Conservation (phyloP, 2,888 invertebrate genomes). For the Phlogophora meticulosa region DNA sequence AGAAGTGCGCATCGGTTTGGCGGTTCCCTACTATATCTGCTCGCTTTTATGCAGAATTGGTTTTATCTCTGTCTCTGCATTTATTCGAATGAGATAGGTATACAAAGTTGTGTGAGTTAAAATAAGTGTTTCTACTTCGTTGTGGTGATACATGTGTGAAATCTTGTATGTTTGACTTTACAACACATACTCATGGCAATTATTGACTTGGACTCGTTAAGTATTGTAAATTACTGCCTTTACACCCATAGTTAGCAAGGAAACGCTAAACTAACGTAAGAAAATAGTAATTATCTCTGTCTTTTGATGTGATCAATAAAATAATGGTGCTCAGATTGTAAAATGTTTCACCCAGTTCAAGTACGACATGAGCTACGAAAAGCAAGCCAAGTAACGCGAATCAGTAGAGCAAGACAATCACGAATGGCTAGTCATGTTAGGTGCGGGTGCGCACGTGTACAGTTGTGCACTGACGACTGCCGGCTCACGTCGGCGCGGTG, state of each 20-base stretch:
- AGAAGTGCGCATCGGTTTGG: constrained; percentile 54
- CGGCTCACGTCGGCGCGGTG: constrained; percentile 48
- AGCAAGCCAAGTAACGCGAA: constrained; percentile 64
- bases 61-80: constrained; percentile 86
- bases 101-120: constrained; percentile 76
- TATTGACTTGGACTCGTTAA: constrained; percentile 63
- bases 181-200: constrained; percentile 73
- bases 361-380: constrained; percentile 56
- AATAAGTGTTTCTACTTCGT: constrained; percentile 68
- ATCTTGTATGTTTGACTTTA: constrained; percentile 68
- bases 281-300: constrained; percentile 36
- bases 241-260: constrained; percentile 39
- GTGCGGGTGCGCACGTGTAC: constrained; percentile 25
- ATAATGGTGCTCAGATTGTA: constrained; percentile 47
- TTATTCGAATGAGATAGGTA: constrained; percentile 86
- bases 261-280: constrained; percentile 44
- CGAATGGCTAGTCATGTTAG: constrained; percentile 76
- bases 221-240: constrained; percentile 57
- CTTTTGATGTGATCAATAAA: constrained; percentile 35
- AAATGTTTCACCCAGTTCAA: constrained; percentile 46
- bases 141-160: constrained; percentile 62
- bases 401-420: constrained; percentile 74
- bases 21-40: constrained; percentile 60
- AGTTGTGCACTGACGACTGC: constrained; percentile 34
- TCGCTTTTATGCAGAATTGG: constrained; percentile 80